These are phyloP conservation scores for Hypsibius dujardini DNA, from an alignment of 1,140 invertebrate species.

Conservation along the genomic window DNA sequence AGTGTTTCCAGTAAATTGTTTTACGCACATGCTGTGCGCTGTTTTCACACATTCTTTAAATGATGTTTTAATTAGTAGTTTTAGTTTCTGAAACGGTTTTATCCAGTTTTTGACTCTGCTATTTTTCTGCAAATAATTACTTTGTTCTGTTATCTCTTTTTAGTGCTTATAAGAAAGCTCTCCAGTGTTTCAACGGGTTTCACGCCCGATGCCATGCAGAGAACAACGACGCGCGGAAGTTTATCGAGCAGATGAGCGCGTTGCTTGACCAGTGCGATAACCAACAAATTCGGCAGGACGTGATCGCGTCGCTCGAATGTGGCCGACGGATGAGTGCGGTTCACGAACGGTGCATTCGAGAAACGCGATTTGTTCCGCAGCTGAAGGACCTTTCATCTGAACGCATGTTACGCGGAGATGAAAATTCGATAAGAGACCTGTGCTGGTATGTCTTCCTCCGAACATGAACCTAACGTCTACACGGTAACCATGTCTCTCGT, in stretches of 20 bases:
- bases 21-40: too few species aligned
- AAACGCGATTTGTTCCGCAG: constrained; percentile 10
- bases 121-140: too few species aligned
- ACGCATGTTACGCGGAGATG: neutral
- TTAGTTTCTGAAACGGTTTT: too few species aligned
- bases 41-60: too few species aligned
- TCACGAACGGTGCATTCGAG: constrained; percentile 13
- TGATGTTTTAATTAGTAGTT: too few species aligned
- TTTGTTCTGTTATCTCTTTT: neutral
- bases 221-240: neutral
- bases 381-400: neutral
- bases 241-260: neutral
- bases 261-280: constrained; percentile 14
- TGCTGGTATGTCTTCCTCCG: neutral
- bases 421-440: neutral
- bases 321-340: neutral
- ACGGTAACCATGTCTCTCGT: too few species aligned
- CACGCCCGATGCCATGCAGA: neutral
- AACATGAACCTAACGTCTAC: too few species aligned
- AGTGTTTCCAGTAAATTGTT: too few species aligned
- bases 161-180: constrained; percentile 12
- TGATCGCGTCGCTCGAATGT: neutral
- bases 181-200: constrained; percentile 1
- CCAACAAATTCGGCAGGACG: constrained; percentile 1
- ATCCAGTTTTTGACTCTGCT: too few species aligned